Conservation (phyloP, 2,797 vertebrate genomes). For the Xenops minutus region DNA sequence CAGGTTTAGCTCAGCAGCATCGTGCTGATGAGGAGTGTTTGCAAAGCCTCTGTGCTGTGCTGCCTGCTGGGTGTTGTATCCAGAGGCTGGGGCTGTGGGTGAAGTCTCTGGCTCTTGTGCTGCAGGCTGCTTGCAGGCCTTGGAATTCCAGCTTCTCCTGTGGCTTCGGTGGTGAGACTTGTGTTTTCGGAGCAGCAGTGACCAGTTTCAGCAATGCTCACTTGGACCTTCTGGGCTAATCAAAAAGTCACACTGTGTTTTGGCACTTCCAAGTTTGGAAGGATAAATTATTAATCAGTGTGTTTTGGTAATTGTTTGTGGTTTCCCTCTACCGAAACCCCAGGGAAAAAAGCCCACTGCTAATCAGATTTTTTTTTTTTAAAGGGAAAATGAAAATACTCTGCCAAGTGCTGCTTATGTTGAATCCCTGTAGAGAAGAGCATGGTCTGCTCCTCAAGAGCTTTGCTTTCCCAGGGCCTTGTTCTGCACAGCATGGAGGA, state of each 20-base stretch:
- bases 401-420: neutral
- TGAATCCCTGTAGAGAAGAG: neutral
- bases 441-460: neutral
- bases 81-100: neutral
- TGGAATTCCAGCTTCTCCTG: neutral
- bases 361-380: neutral
- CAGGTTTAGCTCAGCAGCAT: neutral
- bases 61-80: neutral
- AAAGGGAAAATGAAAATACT: constrained; percentile 19
- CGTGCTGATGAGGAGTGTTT: neutral
- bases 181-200: neutral
- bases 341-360: neutral
- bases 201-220: neutral
- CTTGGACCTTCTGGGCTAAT: neutral
- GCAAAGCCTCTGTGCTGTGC: neutral
- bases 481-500: neutral
- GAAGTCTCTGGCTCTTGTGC: neutral
- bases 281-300: constrained; percentile 16
- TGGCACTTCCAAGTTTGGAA: neutral
- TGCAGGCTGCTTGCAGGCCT: neutral
- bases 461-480: constrained; percentile 18
- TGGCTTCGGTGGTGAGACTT: neutral
- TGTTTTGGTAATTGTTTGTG: constrained; percentile 45
- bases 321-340: constrained; percentile 14
- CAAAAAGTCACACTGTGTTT: neutral